A percentile compares a stretch with the other conserved stretches of the same genome.
phyloP scores from a whole-genome alignment of 2,888 invertebrate species.

The Adelognathus sp. region DNA sequence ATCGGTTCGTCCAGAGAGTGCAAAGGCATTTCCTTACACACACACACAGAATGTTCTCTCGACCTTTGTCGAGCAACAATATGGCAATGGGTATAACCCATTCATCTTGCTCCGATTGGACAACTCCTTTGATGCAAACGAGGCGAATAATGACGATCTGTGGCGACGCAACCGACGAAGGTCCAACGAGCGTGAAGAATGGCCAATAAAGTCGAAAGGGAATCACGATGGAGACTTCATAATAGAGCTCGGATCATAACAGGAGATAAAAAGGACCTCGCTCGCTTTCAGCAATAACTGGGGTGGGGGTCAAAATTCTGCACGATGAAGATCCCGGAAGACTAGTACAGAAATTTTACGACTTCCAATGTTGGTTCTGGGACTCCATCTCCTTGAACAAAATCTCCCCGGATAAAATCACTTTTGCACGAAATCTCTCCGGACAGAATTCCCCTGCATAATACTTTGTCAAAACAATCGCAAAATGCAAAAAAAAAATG shows the following conservation, averaged over 20 bases:
- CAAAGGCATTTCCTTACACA: slow-evolving; percentile 38
- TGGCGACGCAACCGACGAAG: slow-evolving; percentile 4
- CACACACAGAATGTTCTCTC: background rate
- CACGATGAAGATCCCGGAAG: too few species aligned
- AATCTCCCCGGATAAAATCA: too few species aligned
- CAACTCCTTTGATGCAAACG: slow-evolving; percentile 45
- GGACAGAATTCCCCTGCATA: too few species aligned
- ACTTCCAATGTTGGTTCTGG: too few species aligned
- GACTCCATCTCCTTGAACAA: too few species aligned
- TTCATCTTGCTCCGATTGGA: slow-evolving; percentile 47
- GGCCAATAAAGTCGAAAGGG: slow-evolving; percentile 9
- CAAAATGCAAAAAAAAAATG: too few species aligned
- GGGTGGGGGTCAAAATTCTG: too few species aligned
- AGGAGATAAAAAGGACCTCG: background rate
- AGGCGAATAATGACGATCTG: slow-evolving; percentile 36
- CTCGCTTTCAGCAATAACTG: too few species aligned
- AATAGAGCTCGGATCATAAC: background rate
- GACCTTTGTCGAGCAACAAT: background rate
- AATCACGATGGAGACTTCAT: background rate
- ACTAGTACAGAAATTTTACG: too few species aligned
- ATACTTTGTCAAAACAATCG: too few species aligned
- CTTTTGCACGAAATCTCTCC: too few species aligned
- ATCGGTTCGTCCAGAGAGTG: background rate
- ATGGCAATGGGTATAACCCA: too few species aligned
- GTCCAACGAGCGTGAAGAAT: slow-evolving; percentile 16